Conservation (phyloP, 1,140 invertebrate genomes). For the Achroia grisella region DNA sequence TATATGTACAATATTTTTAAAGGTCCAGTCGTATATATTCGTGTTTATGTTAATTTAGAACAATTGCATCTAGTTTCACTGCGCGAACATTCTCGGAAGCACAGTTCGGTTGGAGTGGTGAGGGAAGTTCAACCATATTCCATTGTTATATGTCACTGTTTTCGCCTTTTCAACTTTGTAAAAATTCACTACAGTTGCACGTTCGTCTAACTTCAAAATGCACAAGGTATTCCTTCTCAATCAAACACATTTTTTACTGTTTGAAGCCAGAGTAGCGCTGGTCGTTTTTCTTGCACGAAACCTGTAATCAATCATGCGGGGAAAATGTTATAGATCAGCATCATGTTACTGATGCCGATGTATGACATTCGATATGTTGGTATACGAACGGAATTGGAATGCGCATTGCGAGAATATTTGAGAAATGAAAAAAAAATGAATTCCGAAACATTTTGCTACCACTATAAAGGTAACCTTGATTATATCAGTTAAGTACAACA, state of each 20-base stretch:
- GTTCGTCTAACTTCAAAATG: conserved; percentile 53
- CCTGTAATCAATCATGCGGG: conserved; percentile 36
- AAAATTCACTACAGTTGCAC: conserved; percentile 38
- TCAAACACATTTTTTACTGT: conserved; percentile 67
- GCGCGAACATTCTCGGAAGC: conserved; percentile 48
- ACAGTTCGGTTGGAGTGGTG: conserved; percentile 37
- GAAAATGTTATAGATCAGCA: conserved; percentile 29
- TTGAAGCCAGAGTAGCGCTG: conserved; percentile 44
- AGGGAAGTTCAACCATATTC: conserved; percentile 63
- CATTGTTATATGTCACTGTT: conserved; percentile 54
- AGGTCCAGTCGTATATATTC: background rate
- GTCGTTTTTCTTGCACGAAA: conserved; percentile 21
- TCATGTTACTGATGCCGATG: conserved; percentile 21
- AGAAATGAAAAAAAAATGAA: too few relatives aligned
- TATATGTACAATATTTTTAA: conserved; percentile 49
- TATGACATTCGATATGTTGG: conserved; percentile 22
- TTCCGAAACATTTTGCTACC: too few relatives aligned
- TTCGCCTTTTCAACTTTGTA: conserved; percentile 50
- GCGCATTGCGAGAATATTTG: conserved; percentile 24
- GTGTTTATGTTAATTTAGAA: conserved; percentile 6
- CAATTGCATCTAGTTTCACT: conserved; percentile 27
- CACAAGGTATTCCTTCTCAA: conserved; percentile 39
- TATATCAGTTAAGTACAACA: too few relatives aligned
- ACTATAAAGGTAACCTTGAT: too few relatives aligned
- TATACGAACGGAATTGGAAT: conserved; percentile 39